Conservation (phyloP, 2,797 vertebrate species). For the Cynopterus sphinx region DNA sequence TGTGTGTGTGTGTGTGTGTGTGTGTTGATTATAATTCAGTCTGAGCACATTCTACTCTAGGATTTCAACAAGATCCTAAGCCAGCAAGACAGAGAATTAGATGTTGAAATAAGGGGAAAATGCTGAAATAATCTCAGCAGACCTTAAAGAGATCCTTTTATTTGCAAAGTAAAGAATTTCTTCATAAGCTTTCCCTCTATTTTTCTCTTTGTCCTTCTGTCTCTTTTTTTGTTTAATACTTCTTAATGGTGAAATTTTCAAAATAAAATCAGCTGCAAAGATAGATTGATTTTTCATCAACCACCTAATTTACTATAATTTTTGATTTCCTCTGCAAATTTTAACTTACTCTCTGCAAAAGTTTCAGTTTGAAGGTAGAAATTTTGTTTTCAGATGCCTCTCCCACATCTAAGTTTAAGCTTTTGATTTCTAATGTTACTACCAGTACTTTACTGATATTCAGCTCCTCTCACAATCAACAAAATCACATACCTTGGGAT, state of each 20-base stretch:
- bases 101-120: neutral
- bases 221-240: neutral
- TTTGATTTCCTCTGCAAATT: constrained; percentile 39
- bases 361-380: constrained; percentile 25
- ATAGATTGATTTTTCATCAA: neutral
- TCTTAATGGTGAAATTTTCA: neutral
- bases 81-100: neutral
- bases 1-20: neutral
- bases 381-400: constrained; percentile 23
- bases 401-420: neutral
- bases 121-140: neutral
- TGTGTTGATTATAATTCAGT: neutral
- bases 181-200: neutral
- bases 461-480: constrained; percentile 24
- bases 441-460: constrained; percentile 21
- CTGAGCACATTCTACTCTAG: neutral
- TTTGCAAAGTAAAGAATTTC: neutral
- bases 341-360: neutral
- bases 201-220: neutral
- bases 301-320: neutral
- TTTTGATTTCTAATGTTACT: constrained; percentile 47
- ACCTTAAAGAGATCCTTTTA: neutral
- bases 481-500: neutral
- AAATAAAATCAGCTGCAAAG: neutral
- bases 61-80: neutral